Conservation (phyloP, 2,797 vertebrate species). For the Sebastes iracundus region DNA sequence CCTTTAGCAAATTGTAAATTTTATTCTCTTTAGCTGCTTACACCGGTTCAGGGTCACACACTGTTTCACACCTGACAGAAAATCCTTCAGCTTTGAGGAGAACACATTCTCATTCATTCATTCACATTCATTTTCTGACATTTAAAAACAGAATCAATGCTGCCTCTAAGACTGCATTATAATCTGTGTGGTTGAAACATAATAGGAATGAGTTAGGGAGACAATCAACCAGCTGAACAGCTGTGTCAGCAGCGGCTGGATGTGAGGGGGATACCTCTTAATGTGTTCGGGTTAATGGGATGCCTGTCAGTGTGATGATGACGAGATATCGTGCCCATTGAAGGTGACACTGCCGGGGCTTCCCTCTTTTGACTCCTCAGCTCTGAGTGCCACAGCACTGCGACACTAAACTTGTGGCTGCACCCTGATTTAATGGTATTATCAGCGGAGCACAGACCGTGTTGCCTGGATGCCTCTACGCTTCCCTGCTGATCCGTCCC, state of each 20-base stretch:
- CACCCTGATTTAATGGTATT: slow-evolving; percentile 67
- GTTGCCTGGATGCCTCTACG: slow-evolving; percentile 41
- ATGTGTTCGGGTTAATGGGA: slow-evolving; percentile 14
- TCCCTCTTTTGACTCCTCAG: slow-evolving; percentile 24
- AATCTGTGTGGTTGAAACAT: slow-evolving; percentile 18
- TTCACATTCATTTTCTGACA: not conserved
- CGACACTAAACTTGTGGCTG: slow-evolving; percentile 41
- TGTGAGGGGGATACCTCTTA: slow-evolving; percentile 6
- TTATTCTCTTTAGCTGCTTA: not conserved
- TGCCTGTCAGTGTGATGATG: slow-evolving; percentile 1
- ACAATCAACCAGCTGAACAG: slow-evolving; percentile 14
- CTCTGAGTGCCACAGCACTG: slow-evolving; percentile 22
- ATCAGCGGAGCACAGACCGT: slow-evolving; percentile 62
- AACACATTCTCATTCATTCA: not conserved
- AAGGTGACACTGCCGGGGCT: slow-evolving; percentile 31
- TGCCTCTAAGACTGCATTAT: not conserved
- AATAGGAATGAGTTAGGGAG: not conserved
- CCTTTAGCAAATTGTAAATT: too few relatives aligned
- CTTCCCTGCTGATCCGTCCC: slow-evolving; percentile 55
- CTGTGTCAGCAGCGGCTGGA: slow-evolving; percentile 19
- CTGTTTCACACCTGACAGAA: not conserved
- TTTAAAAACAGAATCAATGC: not conserved
- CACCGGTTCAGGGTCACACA: not conserved
- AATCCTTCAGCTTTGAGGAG: not conserved
- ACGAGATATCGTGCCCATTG: not conserved